These are phyloP conservation scores for Leptopilina clavipes DNA, from an alignment of 1,140 invertebrate species.

Conservation along the genomic window DNA sequence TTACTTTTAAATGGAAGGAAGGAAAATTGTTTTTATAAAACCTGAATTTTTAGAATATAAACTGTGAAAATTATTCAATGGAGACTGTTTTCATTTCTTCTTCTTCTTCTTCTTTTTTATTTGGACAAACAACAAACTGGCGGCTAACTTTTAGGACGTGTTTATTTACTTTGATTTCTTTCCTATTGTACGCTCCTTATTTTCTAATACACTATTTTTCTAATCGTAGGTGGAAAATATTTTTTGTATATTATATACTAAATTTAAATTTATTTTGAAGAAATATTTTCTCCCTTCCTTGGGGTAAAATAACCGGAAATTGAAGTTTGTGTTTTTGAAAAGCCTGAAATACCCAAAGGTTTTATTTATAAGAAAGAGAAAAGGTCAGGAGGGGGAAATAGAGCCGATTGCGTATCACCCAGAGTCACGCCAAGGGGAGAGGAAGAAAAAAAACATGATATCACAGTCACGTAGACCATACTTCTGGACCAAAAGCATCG, in stretches of 20 bases:
- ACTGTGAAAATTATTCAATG: not conserved
- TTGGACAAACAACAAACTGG: too few relatives aligned
- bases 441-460: not conserved
- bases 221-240: too few relatives aligned
- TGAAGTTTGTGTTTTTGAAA: slow-evolving; percentile 24
- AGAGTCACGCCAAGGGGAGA: too few relatives aligned
- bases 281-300: not conserved
- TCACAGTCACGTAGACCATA: slow-evolving; percentile 9
- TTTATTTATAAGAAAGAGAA: not conserved
- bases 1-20: not conserved
- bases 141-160: not conserved
- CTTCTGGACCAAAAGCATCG: slow-evolving; percentile 21
- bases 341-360: not conserved
- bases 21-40: not conserved
- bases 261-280: not conserved
- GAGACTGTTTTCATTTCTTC: not conserved
- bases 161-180: not conserved
- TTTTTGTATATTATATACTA: too few relatives aligned
- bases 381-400: not conserved
- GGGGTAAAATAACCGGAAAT: not conserved
- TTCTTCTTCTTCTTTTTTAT: not conserved
- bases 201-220: slow-evolving; percentile 7
- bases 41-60: not conserved
- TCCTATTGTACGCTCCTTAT: not conserved
- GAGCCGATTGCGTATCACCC: not conserved